Base-by-base conservation (phyloP, 2,888 invertebrate genomes). In the Omphaloscelis lunosa region DNA sequence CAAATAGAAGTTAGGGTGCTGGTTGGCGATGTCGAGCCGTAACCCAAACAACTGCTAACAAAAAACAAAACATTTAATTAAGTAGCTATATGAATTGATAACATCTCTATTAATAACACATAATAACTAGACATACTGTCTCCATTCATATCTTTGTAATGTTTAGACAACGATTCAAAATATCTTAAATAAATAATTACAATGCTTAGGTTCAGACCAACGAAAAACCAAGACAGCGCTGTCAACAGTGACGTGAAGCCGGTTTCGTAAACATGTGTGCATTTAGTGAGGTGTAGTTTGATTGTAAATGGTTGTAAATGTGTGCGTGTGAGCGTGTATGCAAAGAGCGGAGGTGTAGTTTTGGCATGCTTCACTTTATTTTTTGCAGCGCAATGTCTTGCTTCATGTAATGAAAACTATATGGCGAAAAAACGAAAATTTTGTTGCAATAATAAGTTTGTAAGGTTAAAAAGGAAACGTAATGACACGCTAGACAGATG, bases 101-200 rank as follows among this genome's bases (percentile, higher is more conserved):
- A 67, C 23, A 82, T 67, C 39, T 56, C 9, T 41, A 63, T 63
- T 82, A 27, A 48, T 51, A 67, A 82, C 29, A 68, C 9, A 23
- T 53, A 39, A 53, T 41, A 27, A 81, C 34, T 83, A 80, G 80
- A 80, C 83, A 65, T 48, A 39, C 9, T 65, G 83, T 69, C 80
- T 69, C 69, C 68, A 34, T n/a, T 15, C 68, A 11, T 80, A 83
- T 80, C 83, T 80, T 15, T 0, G 12, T n/a, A 15, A 53, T 80
- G 78, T 80, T 80, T 77, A 69, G 68, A 83, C 53, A 48, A 39
- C 9, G 68, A 69, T 65, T 82, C 23, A n/a, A 68, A 67, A 20
- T 56, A 58, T 58, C 65, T 61, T 56, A 51, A 61, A 11, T 79
- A 65, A 63, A 74, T 58, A 58, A 58, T 58, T 15, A 66, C 41